Base-by-base conservation (phyloP, 2,888 invertebrate species). In the Cheilosia vernalis region DNA sequence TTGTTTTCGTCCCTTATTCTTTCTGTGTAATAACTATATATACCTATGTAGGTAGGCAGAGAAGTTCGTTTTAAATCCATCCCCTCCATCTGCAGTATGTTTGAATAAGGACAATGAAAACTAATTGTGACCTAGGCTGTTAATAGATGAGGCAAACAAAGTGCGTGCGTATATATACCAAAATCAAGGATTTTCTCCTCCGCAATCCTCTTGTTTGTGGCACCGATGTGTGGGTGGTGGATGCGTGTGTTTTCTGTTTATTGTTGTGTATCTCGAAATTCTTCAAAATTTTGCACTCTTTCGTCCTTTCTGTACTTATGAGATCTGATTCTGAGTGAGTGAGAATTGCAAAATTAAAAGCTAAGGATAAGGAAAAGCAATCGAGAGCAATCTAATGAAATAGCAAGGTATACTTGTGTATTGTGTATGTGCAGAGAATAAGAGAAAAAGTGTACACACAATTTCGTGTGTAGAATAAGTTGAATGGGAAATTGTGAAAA, bases 391-490 rank as follows among this genome's bases (percentile, higher is more conserved):
- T 51, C 13, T 24, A 37, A 37, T 47, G 40, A 42, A 15, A 27
- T 33, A 44, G 37, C 49, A 30, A 30, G 24, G 64, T 76, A 64
- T 64, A 40, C 42, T 58, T 58, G 51, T 49, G 55, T 19, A 30
- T 42, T 42, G 44, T 44, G 44, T 44, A 2, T 44, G 44, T 24
- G 51, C 13, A 19, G 33, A 15, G 44, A 47, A 17, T 17, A 73
- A 33, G 61, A 42, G 55, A 73, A 67, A 82, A 79, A 79, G 74
- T 79, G 79, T 84, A 84, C 74, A 79, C 79, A 74, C 55, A 66
- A 79, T 70, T 76, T 42, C 60, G 84, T 84, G 84, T 66, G 70
- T 84, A 70, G 79, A 79, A 74, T 69, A 53, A 67, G 70, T 76
- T 84, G 74, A 79, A 84, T 74, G 84, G 60, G 64, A 80, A 84